Evolutionary conservation across 2,797 vertebrate species (phyloP), one percentile per base, ranked within the genome.

Genomic region (Manis crassicaudata): DNA sequence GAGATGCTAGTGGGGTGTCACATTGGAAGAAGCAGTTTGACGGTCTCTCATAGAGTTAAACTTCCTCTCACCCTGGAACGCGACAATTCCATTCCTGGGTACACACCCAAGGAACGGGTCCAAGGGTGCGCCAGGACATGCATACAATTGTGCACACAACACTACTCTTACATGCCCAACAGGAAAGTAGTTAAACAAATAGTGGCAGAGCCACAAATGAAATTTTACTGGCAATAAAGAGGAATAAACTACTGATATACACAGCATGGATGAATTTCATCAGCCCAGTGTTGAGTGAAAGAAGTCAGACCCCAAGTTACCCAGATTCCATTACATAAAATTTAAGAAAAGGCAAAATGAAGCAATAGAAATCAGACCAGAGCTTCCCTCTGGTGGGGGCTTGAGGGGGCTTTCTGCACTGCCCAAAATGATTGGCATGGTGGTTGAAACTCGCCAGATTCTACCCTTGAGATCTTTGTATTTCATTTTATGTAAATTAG

Each of bases 261-360:
- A 14, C 12, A 1, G 9, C 3, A 3, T 0, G 9, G 72, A 32
- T 11, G 29, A 18, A 4, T 32, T 11, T 1, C n/a, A 3, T 0
- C 13, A 11, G 75, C 50, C 16, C 1, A 3, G 54, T 0, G 16
- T 2, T 16, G 5, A 21, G 37, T 0, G 17, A 35, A 14, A 63
- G 43, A 29, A n/a, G n/a, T 6, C 32, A 32, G 93, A 58, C 46
- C 56, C 37, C 0, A 18, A 5, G 11, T 16, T 2, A 1, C 4
- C 3, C 4, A 2, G 14, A 1, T 17, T 20, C 21, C 18, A 5
- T 32, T 4, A 16, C 8, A 18, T 0, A 21, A 32, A 5, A 35
- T 18, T 35, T 6, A 35, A 10, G 54, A 16, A 58, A 37, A n/a
- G 70, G 65, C 37, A 43, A n/a, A 68, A 60, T 0, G 1, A 6